phyloP scores from a whole-genome alignment of 2,113 vertebrate genomes.

The Cynoglossus semilaevis region DNA sequence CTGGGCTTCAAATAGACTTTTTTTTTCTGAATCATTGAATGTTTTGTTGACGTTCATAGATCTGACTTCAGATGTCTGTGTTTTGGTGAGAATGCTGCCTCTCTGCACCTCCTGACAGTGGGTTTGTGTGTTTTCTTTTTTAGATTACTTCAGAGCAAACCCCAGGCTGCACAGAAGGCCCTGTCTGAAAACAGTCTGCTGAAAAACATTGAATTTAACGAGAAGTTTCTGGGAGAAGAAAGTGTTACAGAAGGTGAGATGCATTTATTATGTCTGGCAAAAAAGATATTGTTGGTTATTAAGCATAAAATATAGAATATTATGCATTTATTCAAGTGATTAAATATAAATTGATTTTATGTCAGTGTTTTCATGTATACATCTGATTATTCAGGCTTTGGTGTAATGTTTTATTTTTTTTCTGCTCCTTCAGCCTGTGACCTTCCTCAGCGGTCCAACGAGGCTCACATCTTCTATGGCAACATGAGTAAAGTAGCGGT shows the following conservation, averaged over 20 bases:
- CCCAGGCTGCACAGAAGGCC: conserved; percentile 68
- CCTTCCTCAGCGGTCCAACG: conserved; percentile 81
- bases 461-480: conserved; percentile 86
- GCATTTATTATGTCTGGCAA: neutral
- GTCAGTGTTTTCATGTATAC: too few species aligned
- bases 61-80: conserved; percentile 3
- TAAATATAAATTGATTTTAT: too few species aligned
- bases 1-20: neutral
- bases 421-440: conserved; percentile 77
- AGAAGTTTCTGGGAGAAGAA: conserved; percentile 86
- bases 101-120: neutral
- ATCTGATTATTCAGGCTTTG: too few species aligned
- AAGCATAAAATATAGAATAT: neutral
- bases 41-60: neutral
- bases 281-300: neutral
- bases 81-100: conserved; percentile 8
- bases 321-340: too few species aligned
- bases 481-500: conserved; percentile 84
- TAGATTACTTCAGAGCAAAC: conserved; percentile 75
- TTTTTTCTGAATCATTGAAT: neutral
- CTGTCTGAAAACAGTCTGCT: conserved; percentile 83
- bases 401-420: neutral
- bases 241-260: conserved; percentile 81
- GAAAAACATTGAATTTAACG: conserved; percentile 81
- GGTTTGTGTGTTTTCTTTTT: conserved; percentile 22